These are phyloP conservation scores for Erpobdella octoculata DNA, from an alignment of 2,888 invertebrate species.

Conservation along the genomic window DNA sequence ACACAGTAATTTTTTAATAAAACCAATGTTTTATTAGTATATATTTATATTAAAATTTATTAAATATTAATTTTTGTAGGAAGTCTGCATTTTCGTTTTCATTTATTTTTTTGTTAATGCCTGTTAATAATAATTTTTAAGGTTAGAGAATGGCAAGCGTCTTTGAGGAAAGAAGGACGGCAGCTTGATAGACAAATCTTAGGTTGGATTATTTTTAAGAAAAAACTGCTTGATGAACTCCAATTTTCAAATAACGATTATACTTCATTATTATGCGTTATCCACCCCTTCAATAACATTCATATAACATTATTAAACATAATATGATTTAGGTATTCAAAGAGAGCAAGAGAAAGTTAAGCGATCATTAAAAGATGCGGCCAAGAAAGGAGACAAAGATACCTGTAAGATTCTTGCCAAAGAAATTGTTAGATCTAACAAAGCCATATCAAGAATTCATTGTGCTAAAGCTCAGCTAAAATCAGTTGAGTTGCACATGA, in stretches of 20 bases:
- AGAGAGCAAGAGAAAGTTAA: constrained; percentile 96
- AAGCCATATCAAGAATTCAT: constrained; percentile 73
- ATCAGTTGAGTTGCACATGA: constrained; percentile 92
- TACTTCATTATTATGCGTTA: too few species aligned
- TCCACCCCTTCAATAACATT: too few species aligned
- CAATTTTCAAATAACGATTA: too few species aligned
- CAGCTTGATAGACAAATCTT: constrained; percentile 88
- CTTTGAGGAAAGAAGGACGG: constrained; percentile 84
- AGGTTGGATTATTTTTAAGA: constrained; percentile 55
- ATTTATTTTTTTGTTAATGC: constrained; percentile 5
- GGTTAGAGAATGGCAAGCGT: constrained; percentile 94
- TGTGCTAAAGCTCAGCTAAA: constrained; percentile 94
- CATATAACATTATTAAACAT: neutral
- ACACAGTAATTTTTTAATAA: neutral
- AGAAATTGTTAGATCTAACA: constrained; percentile 78
- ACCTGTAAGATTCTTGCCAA: constrained; percentile 87
- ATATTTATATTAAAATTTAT: neutral
- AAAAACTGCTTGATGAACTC: neutral
- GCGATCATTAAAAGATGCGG: constrained; percentile 83
- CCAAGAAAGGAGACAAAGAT: constrained; percentile 85
- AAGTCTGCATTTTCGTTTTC: neutral
- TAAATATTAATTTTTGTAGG: neutral
- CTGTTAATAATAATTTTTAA: constrained; percentile 51
- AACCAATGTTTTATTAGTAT: neutral
- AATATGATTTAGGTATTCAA: constrained; percentile 66